phyloP scores from a whole-genome alignment of 2,113 vertebrate genomes.

The Archocentrus centrarchus region DNA sequence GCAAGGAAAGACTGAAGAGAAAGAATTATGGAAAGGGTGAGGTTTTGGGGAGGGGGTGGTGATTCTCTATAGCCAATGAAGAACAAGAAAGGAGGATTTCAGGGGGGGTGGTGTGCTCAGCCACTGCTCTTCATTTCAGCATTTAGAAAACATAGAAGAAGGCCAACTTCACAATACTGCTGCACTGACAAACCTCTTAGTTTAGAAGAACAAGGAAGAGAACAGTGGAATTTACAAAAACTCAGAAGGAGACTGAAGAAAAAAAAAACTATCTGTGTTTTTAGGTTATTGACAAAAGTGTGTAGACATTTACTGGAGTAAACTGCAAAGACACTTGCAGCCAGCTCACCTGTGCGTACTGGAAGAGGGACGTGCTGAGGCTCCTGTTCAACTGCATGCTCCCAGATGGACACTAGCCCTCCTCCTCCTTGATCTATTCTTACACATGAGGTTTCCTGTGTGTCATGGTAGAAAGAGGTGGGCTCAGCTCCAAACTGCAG shows the following conservation, averaged over 20 bases:
- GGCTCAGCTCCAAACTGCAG: conserved; percentile 57
- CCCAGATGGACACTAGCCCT: conserved; percentile 47
- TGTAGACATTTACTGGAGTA: conserved; percentile 20
- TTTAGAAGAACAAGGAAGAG: conserved; percentile 14
- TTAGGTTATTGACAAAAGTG: conserved; percentile 20
- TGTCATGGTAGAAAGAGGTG: conserved; percentile 49
- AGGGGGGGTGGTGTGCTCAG: conserved; percentile 65
- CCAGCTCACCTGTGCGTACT: conserved; percentile 42
- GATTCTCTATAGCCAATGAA: conserved; percentile 74
- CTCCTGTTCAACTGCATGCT: background rate
- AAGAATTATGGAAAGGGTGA: conserved; percentile 67
- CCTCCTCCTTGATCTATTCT: conserved; percentile 65
- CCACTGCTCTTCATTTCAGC: conserved; percentile 36
- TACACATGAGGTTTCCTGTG: conserved; percentile 60
- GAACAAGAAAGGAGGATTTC: conserved; percentile 70
- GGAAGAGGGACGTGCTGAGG: conserved; percentile 10
- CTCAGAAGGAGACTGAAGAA: conserved; percentile 6
- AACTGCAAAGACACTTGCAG: conserved; percentile 40
- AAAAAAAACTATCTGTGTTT: background rate
- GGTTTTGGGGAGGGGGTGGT: conserved; percentile 65
- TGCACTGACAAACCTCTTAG: background rate
- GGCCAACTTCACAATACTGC: background rate
- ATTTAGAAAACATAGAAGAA: conserved; percentile 40
- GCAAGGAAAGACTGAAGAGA: conserved; percentile 32
- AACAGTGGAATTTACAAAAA: background rate